Percentiles rank a stretch among this genome's conserved stretches.
phyloP scores from a whole-genome alignment of 2,888 invertebrate genomes.

The Hirtodrosophila confusa region DNA sequence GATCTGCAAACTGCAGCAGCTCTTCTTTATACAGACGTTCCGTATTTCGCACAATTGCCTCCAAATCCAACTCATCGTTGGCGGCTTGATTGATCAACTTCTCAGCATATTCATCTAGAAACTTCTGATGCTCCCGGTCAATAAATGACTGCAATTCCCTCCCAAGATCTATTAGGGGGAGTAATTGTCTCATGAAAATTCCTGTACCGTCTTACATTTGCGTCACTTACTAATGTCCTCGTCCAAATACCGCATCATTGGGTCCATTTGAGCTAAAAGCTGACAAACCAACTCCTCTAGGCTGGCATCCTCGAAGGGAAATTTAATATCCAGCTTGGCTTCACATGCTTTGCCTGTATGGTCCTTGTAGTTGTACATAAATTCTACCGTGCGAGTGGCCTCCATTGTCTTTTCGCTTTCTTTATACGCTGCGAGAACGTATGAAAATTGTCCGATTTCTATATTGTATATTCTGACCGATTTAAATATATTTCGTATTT shows the following conservation, averaged over 20 bases:
- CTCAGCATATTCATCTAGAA: slow-evolving; percentile 88
- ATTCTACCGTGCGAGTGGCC: slow-evolving; percentile 55
- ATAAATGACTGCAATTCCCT: slow-evolving; percentile 87
- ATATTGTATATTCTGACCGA: not conserved
- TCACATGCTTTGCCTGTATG: slow-evolving; percentile 69
- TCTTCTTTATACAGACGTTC: slow-evolving; percentile 92
- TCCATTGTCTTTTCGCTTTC: slow-evolving; percentile 39
- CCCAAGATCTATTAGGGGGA: slow-evolving; percentile 65
- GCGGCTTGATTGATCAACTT: slow-evolving; percentile 87
- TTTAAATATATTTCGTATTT: not conserved
- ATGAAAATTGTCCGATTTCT: not conserved
- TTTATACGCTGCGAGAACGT: not conserved
- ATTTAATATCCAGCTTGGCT: slow-evolving; percentile 62
- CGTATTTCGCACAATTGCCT: slow-evolving; percentile 91
- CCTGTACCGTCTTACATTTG: not conserved
- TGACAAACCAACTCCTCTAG: slow-evolving; percentile 81
- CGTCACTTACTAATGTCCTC: slow-evolving; percentile 74
- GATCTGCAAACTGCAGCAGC: slow-evolving; percentile 92
- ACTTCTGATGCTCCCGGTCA: slow-evolving; percentile 87
- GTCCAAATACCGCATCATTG: slow-evolving; percentile 82
- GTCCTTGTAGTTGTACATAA: slow-evolving; percentile 81
- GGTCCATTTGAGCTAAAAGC: slow-evolving; percentile 81
- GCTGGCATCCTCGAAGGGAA: slow-evolving; percentile 77
- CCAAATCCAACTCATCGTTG: slow-evolving; percentile 88
- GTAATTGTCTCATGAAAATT: not conserved